Percentiles rank a stretch among this genome's conserved stretches.
Evolutionary conservation across 2,888 invertebrate species (phyloP).

Genomic region (Temnothorax ravouxi): DNA sequence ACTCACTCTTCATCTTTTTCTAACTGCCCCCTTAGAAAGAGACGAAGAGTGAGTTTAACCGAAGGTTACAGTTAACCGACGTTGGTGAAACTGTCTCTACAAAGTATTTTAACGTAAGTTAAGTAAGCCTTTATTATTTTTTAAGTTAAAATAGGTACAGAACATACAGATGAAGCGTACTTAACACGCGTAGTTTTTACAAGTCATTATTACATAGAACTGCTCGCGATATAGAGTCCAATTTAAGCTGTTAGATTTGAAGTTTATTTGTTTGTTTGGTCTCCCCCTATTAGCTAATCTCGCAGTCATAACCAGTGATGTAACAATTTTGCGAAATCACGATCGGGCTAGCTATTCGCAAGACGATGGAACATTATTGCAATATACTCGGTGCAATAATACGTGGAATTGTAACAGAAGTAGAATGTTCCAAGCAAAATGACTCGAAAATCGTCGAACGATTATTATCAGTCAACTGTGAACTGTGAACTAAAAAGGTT

Average conservation of each 20-base stretch:
- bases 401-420: not conserved
- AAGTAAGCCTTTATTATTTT: not conserved
- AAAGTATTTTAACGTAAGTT: not conserved
- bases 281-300: conserved; percentile 5
- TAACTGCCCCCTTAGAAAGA: too few relatives aligned
- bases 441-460: conserved; percentile 8
- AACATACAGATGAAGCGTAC: not conserved
- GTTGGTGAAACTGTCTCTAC: too few relatives aligned
- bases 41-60: too few relatives aligned
- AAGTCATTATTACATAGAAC: not conserved
- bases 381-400: not conserved
- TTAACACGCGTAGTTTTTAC: not conserved
- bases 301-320: conserved; percentile 19
- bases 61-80: too few relatives aligned
- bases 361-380: not conserved
- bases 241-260: not conserved
- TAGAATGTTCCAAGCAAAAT: not conserved
- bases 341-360: not conserved
- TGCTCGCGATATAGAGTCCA: not conserved
- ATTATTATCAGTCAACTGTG: not conserved
- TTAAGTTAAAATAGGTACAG: not conserved
- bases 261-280: conserved; percentile 16
- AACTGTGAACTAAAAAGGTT: not conserved
- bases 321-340: conserved; percentile 34
- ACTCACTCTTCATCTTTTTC: too few relatives aligned